Percentiles rank a stretch among this genome's conserved stretches.
phyloP scores from a whole-genome alignment of 2,113 vertebrate genomes.

The Excalfactoria chinensis region DNA sequence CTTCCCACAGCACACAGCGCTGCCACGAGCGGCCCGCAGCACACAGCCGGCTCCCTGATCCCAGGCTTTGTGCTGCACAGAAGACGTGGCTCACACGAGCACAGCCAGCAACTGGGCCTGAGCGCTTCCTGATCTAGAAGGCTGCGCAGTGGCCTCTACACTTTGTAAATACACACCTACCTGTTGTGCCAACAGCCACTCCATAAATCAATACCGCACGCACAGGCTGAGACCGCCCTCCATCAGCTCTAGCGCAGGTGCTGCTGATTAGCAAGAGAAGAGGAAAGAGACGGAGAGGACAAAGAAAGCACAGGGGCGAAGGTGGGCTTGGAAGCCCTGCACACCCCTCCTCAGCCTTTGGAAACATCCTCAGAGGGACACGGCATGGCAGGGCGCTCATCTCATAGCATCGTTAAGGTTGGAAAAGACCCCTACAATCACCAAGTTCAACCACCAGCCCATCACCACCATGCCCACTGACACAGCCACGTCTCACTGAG shows the following conservation, averaged over 20 bases:
- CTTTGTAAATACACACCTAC: background rate
- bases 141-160: background rate
- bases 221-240: background rate
- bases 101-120: background rate
- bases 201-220: background rate
- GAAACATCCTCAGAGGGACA: accelerated
- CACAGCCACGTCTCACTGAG: background rate
- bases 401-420: no score
- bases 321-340: accelerated
- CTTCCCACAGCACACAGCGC: background rate
- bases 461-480: no score
- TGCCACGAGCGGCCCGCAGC: background rate
- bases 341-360: background rate
- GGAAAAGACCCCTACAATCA: no score
- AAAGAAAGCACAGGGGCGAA: background rate
- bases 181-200: background rate
- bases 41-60: background rate
- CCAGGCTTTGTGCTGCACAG: background rate
- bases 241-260: background rate
- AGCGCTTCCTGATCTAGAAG: background rate
- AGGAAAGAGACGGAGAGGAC: background rate
- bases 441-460: no score
- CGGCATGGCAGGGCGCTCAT: accelerated
- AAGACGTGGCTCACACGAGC: accelerated
- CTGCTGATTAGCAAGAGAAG: background rate